Conservation (phyloP, 2,888 invertebrate genomes). For the Teleiodes luculella region DNA sequence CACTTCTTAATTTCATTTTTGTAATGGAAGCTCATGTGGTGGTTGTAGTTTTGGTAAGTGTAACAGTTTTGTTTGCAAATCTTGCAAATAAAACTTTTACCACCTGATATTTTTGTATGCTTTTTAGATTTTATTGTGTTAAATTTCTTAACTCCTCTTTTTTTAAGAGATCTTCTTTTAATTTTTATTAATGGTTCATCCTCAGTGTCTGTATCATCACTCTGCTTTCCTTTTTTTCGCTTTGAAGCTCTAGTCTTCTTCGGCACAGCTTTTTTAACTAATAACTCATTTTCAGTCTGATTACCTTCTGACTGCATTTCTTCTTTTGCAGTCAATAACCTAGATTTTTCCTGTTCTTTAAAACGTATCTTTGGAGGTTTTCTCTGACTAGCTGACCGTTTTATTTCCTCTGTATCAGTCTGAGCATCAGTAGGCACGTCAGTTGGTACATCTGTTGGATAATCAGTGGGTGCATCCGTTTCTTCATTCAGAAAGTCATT, state of each 20-base stretch:
- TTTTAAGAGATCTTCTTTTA: background rate
- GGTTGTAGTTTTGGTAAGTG: constrained; percentile 60
- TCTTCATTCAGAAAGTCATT: background rate
- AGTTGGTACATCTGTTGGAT: background rate
- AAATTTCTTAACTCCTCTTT: background rate
- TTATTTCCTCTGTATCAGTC: background rate
- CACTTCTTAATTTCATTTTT: constrained; percentile 46
- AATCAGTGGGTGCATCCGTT: background rate
- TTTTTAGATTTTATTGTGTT: background rate
- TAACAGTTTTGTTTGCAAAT: constrained; percentile 61
- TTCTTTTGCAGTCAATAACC: background rate
- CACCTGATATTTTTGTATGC: background rate
- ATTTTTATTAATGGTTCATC: constrained; percentile 8
- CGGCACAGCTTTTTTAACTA: constrained; percentile 23
- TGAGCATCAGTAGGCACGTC: background rate
- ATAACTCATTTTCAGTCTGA: constrained; percentile 28
- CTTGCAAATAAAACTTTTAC: constrained; percentile 44
- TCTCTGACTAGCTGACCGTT: background rate
- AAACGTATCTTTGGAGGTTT: constrained; percentile 16
- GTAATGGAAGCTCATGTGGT: constrained; percentile 53
- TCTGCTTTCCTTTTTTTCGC: background rate
- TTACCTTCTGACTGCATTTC: constrained; percentile 34
- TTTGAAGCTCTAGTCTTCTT: no score
- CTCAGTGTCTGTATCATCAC: background rate
- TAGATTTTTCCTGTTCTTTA: constrained; percentile 18